Conservation (phyloP, 2,113 vertebrate species). For the Odocoileus virginianus region DNA sequence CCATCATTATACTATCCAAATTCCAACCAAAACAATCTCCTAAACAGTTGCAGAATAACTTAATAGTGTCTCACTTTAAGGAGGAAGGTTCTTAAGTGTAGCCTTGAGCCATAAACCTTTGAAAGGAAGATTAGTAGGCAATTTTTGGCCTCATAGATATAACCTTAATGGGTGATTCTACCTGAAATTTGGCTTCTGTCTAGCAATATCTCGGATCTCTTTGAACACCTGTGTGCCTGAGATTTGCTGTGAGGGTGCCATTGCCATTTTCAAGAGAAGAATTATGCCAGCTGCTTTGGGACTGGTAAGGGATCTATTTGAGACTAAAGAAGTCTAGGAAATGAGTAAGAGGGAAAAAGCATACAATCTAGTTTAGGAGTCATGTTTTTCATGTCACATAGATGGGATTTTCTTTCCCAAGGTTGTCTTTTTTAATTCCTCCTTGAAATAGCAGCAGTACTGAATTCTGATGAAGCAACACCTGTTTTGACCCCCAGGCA, state of each 20-base stretch:
- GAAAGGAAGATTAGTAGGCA: constrained; percentile 37
- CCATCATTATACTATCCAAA: constrained; percentile 47
- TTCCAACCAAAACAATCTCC: constrained; percentile 50
- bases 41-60: background rate
- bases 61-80: constrained; percentile 57
- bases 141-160: background rate
- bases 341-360: background rate
- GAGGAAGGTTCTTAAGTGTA: constrained; percentile 51
- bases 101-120: background rate
- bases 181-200: constrained; percentile 46
- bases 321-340: background rate
- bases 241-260: background rate
- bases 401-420: constrained; percentile 28
- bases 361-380: background rate
- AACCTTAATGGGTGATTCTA: constrained; percentile 32
- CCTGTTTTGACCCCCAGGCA: constrained; percentile 47
- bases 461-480: constrained; percentile 50
- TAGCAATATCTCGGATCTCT: background rate
- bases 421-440: constrained; percentile 45
- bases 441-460: constrained; percentile 9
- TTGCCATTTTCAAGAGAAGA: constrained; percentile 32
- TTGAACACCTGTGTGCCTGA: background rate
- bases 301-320: constrained; percentile 15
- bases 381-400: background rate
- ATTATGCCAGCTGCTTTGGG: constrained; percentile 36